Conservation (phyloP, 2,888 invertebrate genomes). For the Volucella bombylans region DNA sequence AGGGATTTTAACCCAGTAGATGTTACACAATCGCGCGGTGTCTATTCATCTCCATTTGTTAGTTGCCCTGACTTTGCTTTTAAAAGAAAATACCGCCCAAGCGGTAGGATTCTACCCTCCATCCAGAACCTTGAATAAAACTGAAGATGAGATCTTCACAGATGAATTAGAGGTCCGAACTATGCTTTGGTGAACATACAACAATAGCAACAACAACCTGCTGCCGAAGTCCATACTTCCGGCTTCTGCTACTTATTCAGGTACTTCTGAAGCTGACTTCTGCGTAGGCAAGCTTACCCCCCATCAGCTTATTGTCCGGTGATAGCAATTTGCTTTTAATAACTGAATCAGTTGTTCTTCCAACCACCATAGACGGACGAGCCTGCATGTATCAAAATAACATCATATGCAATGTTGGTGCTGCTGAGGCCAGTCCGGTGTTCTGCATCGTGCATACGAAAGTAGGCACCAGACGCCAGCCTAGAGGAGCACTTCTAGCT, state of each 20-base stretch:
- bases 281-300: constrained; percentile 40
- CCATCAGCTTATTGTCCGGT: constrained; percentile 62
- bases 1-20: constrained; percentile 51
- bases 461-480: constrained; percentile 66
- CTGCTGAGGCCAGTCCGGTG: constrained; percentile 20
- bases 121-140: neutral
- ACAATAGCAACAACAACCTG: constrained; percentile 57
- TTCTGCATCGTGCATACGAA: constrained; percentile 62
- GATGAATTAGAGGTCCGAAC: neutral
- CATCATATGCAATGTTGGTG: constrained; percentile 52
- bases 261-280: constrained; percentile 26
- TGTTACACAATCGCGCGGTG: constrained; percentile 55
- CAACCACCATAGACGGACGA: constrained; percentile 27
- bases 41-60: constrained; percentile 55
- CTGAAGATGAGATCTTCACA: constrained; percentile 13
- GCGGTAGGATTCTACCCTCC: constrained; percentile 38
- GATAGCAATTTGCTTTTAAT: constrained; percentile 72
- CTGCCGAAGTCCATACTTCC: constrained; percentile 20
- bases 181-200: constrained; percentile 11
- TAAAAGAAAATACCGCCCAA: constrained; percentile 66
- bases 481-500: constrained; percentile 23
- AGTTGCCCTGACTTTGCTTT: constrained; percentile 38
- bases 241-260: constrained; percentile 10
- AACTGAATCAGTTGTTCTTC: constrained; percentile 65
- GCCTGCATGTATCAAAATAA: constrained; percentile 65